Conservation (phyloP, 2,888 invertebrate genomes). For the Agrenia bidenticulata region DNA sequence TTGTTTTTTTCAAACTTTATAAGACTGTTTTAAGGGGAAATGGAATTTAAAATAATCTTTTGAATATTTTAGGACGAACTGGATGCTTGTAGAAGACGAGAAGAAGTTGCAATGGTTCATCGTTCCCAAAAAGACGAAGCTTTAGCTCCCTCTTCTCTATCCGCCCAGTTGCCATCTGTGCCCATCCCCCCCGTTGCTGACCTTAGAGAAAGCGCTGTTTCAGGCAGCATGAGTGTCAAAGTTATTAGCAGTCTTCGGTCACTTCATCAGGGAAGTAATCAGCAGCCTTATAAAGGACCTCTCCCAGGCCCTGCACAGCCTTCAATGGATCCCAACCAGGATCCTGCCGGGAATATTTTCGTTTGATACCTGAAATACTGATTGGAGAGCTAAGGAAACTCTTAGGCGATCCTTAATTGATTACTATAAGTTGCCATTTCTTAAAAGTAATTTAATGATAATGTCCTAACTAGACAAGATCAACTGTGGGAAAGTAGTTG, state of each 20-base stretch:
- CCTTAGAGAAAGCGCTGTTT: slow-evolving; percentile 2
- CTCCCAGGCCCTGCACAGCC: slow-evolving; percentile 32
- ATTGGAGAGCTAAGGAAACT: no score
- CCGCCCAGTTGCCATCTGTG: slow-evolving; percentile 16
- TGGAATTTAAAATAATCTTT: no score
- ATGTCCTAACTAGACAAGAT: no score
- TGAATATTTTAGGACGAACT: slow-evolving; percentile 35
- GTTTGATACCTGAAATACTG: slow-evolving; percentile 24
- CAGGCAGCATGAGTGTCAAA: slow-evolving; percentile 24
- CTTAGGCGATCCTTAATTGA: no score
- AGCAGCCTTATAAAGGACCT: slow-evolving; percentile 18
- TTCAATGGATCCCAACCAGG: slow-evolving; percentile 49
- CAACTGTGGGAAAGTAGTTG: no score
- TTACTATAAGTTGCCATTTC: no score
- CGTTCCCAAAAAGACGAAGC: slow-evolving; percentile 31
- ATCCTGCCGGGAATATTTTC: slow-evolving; percentile 48
- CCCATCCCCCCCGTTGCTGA: slow-evolving; percentile 5
- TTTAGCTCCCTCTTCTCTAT: slow-evolving; percentile 16
- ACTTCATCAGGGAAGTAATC: neutral
- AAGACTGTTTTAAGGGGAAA: no score
- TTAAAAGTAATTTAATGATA: no score
- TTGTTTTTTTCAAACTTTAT: neutral
- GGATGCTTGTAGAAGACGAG: slow-evolving; percentile 36
- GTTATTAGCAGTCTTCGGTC: slow-evolving; percentile 26
- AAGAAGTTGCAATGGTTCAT: slow-evolving; percentile 37